Conservation (phyloP, 2,888 invertebrate genomes). For the Silvanus unidentatus region DNA sequence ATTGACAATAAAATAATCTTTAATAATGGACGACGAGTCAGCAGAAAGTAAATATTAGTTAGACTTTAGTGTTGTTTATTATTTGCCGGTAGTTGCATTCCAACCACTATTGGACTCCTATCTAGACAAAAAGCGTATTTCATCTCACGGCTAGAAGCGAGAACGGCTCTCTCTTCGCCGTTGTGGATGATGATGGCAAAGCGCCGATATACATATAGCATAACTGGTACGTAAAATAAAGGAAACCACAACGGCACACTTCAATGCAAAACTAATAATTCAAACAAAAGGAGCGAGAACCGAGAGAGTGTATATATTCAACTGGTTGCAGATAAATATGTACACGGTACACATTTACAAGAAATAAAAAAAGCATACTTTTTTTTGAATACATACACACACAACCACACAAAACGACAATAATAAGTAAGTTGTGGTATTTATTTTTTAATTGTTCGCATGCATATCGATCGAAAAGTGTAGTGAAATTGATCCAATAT, state of each 20-base stretch:
- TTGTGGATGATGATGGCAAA: not conserved
- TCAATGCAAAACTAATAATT: conserved; percentile 6
- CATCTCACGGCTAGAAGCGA: conserved; percentile 2
- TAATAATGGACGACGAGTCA: conserved; percentile 6
- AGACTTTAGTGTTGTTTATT: conserved; percentile 6
- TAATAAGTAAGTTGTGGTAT: too few relatives aligned
- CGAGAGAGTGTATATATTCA: conserved; percentile 2
- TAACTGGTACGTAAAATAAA: conserved; percentile 3
- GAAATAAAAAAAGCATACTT: too few relatives aligned
- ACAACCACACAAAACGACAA: too few relatives aligned
- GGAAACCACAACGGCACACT: conserved; percentile 7
- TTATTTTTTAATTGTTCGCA: too few relatives aligned
- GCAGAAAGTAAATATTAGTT: conserved; percentile 7
- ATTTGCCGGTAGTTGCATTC: conserved; percentile 7
- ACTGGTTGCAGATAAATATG: conserved; percentile 6
- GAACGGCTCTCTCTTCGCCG: conserved; percentile 1
- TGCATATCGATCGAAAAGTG: too few relatives aligned
- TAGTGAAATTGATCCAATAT: too few relatives aligned
- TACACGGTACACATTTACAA: conserved; percentile 1
- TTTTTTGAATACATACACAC: too few relatives aligned
- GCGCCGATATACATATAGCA: conserved; percentile 2
- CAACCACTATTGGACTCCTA: conserved; percentile 5
- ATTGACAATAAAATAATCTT: conserved; percentile 7
- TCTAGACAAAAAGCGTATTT: conserved; percentile 6
- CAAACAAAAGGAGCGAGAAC: conserved; percentile 3